Conservation (phyloP, 2,888 invertebrate species). For the Therioaphis trifolii region DNA sequence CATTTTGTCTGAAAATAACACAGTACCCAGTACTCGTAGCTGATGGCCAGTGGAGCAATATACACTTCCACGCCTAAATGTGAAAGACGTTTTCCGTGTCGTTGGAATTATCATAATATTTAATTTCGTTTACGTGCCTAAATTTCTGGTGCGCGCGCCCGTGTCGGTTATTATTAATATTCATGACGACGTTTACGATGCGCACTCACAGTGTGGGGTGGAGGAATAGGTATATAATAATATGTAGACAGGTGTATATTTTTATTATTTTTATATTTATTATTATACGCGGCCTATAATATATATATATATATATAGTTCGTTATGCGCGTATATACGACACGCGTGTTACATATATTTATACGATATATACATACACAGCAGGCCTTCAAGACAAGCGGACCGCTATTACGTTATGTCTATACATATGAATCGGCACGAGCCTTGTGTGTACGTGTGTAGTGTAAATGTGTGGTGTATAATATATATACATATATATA, state of each 20-base stretch:
- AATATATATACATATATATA: background rate
- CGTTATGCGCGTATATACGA: background rate
- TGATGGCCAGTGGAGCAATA: background rate
- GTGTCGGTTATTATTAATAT: constrained; percentile 55
- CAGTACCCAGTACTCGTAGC: background rate
- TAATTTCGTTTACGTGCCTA: constrained; percentile 44
- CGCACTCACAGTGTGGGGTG: background rate
- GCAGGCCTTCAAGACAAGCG: constrained; percentile 4
- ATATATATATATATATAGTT: too few relatives aligned
- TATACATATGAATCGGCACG: constrained; percentile 9
- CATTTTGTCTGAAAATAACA: background rate
- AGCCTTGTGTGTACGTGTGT: background rate
- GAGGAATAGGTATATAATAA: background rate
- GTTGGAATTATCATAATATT: constrained; percentile 39
- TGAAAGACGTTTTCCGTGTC: background rate
- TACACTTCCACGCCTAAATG: background rate
- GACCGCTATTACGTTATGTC: background rate
- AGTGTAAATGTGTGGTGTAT: too few relatives aligned
- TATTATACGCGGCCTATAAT: background rate
- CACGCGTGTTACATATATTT: background rate
- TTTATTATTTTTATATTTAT: constrained; percentile 29
- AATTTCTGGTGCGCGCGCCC: background rate
- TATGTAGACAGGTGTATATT: constrained; percentile 26
- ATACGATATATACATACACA: background rate
- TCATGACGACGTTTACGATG: constrained; percentile 45